These are phyloP conservation scores for Stenichneumon culpator DNA, from an alignment of 2,888 invertebrate genomes.

Conservation along the genomic window DNA sequence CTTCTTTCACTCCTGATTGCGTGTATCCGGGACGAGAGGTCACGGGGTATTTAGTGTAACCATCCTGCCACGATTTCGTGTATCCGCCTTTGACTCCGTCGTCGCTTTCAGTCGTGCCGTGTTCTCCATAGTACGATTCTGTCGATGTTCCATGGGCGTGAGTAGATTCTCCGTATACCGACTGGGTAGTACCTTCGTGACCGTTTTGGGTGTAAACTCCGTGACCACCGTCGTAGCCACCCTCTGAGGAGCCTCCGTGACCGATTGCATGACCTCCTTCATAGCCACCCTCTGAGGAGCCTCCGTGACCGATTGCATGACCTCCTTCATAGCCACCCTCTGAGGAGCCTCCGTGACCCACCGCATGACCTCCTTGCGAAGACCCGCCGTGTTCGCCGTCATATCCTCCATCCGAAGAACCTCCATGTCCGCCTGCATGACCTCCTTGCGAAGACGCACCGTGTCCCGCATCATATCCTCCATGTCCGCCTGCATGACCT, in stretches of 20 bases:
- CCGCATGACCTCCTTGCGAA: slow-evolving; percentile 17
- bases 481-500: slow-evolving; percentile 40
- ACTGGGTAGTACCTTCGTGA: slow-evolving; percentile 39
- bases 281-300: slow-evolving; percentile 9
- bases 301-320: slow-evolving; percentile 24
- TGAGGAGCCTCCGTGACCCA: slow-evolving; percentile 27
- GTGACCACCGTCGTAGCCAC: slow-evolving; percentile 26
- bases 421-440: slow-evolving; percentile 34
- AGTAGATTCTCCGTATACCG: slow-evolving; percentile 22
- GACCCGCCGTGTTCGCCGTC: slow-evolving; percentile 40
- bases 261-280: slow-evolving; percentile 31
- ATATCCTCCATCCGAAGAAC: slow-evolving; percentile 16
- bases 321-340: slow-evolving; percentile 29
- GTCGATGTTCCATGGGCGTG: slow-evolving; percentile 10
- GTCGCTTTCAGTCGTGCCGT: slow-evolving; percentile 22
- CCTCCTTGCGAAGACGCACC: slow-evolving; percentile 30
- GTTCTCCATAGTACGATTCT: slow-evolving; percentile 24
- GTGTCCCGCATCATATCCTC: slow-evolving; percentile 31
- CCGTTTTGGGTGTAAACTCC: background rate
- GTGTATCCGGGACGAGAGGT: slow-evolving; percentile 8
- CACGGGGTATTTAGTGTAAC: slow-evolving; percentile 38
- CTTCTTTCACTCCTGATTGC: slow-evolving; percentile 16
- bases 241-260: slow-evolving; percentile 33
- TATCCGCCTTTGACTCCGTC: slow-evolving; percentile 19
- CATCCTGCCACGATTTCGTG: slow-evolving; percentile 22